Percentiles rank a stretch among this genome's conserved stretches.
These are phyloP conservation scores for Coremacera marginata DNA, from an alignment of 2,888 invertebrate species.

Conservation along the genomic window DNA sequence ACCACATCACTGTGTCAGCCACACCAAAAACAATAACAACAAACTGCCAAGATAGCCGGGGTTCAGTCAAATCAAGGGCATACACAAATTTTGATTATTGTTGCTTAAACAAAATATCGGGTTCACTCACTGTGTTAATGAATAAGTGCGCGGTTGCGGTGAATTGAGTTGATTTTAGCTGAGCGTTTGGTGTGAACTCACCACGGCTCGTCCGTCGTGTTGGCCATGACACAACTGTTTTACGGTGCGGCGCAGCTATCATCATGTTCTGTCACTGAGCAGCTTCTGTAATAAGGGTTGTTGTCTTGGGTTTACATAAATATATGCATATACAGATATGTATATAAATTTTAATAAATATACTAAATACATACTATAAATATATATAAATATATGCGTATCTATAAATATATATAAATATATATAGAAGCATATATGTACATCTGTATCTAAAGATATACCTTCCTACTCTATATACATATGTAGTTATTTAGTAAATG, in stretches of 20 bases:
- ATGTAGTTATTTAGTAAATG: background rate
- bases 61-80: background rate
- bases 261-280: background rate
- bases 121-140: conserved; percentile 35
- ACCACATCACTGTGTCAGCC: too few relatives aligned
- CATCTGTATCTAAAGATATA: too few relatives aligned
- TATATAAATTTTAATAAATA: background rate
- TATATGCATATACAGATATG: conserved; percentile 8
- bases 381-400: too few relatives aligned
- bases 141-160: conserved; percentile 1
- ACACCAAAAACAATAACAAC: background rate
- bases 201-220: background rate
- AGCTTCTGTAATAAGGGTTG: conserved; percentile 9
- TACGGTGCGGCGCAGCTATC: background rate
- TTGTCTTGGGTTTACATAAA: conserved; percentile 12
- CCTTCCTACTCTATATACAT: background rate
- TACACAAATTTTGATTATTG: conserved; percentile 8
- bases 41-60: background rate
- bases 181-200: background rate
- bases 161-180: background rate
- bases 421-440: background rate
- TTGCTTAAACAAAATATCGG: background rate
- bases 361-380: too few relatives aligned
- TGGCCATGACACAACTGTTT: conserved; percentile 17
- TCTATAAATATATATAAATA: too few relatives aligned